These are phyloP conservation scores for Lagorchestes hirsutus DNA, from an alignment of 2,797 vertebrate genomes.

Conservation along the genomic window DNA sequence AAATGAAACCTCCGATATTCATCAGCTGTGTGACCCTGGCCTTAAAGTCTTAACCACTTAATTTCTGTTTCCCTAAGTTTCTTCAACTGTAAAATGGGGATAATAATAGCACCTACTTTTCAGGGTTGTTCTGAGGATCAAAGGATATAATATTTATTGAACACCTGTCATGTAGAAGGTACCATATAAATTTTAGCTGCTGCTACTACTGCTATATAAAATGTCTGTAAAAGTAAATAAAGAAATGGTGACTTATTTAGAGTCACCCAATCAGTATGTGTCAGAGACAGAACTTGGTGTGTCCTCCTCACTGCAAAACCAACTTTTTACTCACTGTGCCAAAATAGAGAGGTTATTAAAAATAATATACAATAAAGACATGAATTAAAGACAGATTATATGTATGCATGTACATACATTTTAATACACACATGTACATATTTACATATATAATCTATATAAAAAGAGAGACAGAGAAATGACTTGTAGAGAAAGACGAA, in stretches of 20 bases:
- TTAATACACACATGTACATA: too few species aligned
- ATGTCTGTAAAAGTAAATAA: too few species aligned
- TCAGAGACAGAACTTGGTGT: too few species aligned
- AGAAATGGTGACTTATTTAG: too few species aligned
- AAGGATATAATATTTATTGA: neutral
- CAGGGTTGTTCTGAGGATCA: neutral
- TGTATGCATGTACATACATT: too few species aligned
- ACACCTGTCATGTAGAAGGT: neutral
- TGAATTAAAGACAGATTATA: neutral
- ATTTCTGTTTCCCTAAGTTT: neutral
- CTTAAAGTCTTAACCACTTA: conserved; percentile 3
- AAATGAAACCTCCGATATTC: neutral
- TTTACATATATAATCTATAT: too few species aligned
- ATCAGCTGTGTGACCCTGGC: neutral
- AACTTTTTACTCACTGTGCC: neutral
- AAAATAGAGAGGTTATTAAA: neutral
- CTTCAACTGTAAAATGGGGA: conserved; percentile 5
- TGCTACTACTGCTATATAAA: too few species aligned
- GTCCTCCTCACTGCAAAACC: neutral
- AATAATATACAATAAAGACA: neutral
- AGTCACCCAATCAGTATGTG: neutral
- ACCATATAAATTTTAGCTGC: neutral
- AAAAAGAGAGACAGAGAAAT: neutral
- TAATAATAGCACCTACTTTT: neutral
- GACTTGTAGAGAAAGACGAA: neutral